A percentile compares a stretch with the other conserved stretches of the same genome.
These are phyloP conservation scores for Scomber japonicus DNA, from an alignment of 2,113 vertebrate species.

Conservation along the genomic window DNA sequence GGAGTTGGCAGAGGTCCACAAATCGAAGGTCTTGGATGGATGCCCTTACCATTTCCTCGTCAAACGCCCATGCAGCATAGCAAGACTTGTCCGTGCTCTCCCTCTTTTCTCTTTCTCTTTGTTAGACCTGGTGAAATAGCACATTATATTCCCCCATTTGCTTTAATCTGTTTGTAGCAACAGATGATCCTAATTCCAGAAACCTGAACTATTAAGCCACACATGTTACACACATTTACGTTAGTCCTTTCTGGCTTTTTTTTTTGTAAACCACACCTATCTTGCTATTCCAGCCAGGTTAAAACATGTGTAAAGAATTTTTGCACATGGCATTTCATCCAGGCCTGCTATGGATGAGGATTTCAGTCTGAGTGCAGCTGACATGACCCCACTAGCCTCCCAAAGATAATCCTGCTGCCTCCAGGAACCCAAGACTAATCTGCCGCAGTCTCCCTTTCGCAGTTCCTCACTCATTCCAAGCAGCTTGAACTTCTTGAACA, in stretches of 20 bases:
- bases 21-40: slow-evolving; percentile 54
- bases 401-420: slow-evolving; percentile 80
- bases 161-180: slow-evolving; percentile 26
- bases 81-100: slow-evolving; percentile 23
- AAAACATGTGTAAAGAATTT: slow-evolving; percentile 33
- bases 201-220: slow-evolving; percentile 22
- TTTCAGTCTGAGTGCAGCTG: slow-evolving; percentile 67
- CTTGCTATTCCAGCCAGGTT: slow-evolving; percentile 36
- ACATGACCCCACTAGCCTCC: slow-evolving; percentile 66
- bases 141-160: slow-evolving; percentile 24
- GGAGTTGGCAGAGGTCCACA: slow-evolving; percentile 45
- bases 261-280: slow-evolving; percentile 29
- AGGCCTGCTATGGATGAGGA: slow-evolving; percentile 51
- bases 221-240: slow-evolving; percentile 24
- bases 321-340: slow-evolving; percentile 52
- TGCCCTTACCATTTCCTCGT: slow-evolving; percentile 59
- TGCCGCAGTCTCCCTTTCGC: slow-evolving; percentile 65
- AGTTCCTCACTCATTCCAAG: slow-evolving; percentile 59
- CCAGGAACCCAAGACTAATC: slow-evolving; percentile 83
- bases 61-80: slow-evolving; percentile 44
- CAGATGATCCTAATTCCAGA: slow-evolving; percentile 24
- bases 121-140: slow-evolving; percentile 39
- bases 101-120: slow-evolving; percentile 36
- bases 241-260: not conserved
- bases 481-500: slow-evolving; percentile 58